Conservation (phyloP, 2,888 invertebrate genomes). For the Cheilosia vernalis region DNA sequence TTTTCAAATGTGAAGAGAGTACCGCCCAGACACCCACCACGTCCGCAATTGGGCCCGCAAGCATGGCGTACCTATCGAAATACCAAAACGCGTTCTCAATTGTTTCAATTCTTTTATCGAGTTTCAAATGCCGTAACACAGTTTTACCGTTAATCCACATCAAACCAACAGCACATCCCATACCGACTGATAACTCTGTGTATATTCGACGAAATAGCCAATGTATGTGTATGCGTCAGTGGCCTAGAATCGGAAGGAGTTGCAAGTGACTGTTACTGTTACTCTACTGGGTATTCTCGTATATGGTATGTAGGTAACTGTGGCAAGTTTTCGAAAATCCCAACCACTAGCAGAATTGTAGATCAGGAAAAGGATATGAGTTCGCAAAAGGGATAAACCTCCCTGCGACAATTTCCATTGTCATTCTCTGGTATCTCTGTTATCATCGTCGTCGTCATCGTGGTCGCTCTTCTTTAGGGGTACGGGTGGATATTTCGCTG, state of each 20-base stretch:
- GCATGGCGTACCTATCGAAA: constrained; percentile 20
- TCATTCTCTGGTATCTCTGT: constrained; percentile 57
- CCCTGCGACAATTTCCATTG: constrained; percentile 60
- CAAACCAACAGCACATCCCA: constrained; percentile 1
- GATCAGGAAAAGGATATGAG: constrained; percentile 63
- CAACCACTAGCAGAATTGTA: constrained; percentile 47
- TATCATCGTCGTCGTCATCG: constrained; percentile 13
- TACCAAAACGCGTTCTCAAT: constrained; percentile 44
- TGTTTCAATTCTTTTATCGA: constrained; percentile 66
- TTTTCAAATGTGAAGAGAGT: constrained; percentile 15
- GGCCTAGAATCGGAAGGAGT: constrained; percentile 33
- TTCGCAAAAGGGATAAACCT: constrained; percentile 58
- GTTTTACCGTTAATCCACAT: constrained; percentile 46
- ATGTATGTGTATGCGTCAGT: constrained; percentile 15
- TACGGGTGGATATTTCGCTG: not conserved
- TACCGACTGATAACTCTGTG: constrained; percentile 20
- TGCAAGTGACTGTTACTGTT: constrained; percentile 35
- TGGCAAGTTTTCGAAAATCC: constrained; percentile 28
- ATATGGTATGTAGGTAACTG: not conserved
- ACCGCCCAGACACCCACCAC: constrained; percentile 16
- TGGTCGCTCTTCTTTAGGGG: not conserved
- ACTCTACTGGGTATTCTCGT: not conserved
- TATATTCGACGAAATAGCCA: constrained; percentile 12
- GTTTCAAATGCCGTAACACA: constrained; percentile 48
- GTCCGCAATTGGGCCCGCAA: constrained; percentile 20